Evolutionary conservation across 2,888 invertebrate genomes (phyloP).

Genomic region (Blomia tropicalis): DNA sequence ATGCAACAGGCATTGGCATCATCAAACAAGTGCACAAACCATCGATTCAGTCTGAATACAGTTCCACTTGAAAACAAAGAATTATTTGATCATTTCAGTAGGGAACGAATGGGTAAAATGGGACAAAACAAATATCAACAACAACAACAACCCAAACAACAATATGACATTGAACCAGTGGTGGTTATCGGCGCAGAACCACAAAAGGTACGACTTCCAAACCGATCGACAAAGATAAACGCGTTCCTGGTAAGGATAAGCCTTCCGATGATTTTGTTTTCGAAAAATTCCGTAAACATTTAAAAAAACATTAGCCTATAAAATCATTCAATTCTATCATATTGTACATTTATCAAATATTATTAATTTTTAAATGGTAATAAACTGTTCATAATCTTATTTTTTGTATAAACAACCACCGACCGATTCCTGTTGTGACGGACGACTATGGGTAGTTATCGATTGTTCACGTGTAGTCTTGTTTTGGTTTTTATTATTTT

Average conservation of each 20-base stretch:
- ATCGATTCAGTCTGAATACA: constrained; percentile 16
- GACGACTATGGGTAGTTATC: too few relatives aligned
- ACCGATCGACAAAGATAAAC: constrained; percentile 11
- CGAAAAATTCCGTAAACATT: constrained; percentile 89
- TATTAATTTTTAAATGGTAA: too few relatives aligned
- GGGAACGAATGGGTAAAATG: background rate
- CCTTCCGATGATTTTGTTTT: constrained; percentile 95
- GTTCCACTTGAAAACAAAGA: constrained; percentile 12
- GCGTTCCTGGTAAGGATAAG: constrained; percentile 55
- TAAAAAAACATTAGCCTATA: constrained; percentile 36
- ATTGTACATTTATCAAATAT: background rate
- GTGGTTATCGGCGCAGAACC: constrained; percentile 27
- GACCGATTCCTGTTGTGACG: too few relatives aligned
- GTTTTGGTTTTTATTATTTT: too few relatives aligned
- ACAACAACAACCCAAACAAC: constrained; percentile 1
- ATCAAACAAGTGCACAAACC: too few relatives aligned
- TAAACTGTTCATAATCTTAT: too few relatives aligned
- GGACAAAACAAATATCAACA: background rate
- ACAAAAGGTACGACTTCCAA: constrained; percentile 17
- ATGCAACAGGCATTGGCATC: constrained; percentile 50
- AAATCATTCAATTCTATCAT: background rate
- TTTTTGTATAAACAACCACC: too few relatives aligned
- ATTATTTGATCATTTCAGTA: background rate
- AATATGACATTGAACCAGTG: constrained; percentile 25
- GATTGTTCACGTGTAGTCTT: too few relatives aligned